Percentiles rank a stretch among this genome's conserved stretches.
Evolutionary conservation across 2,113 vertebrate species (phyloP).

Genomic region (Budorcas taxicolor): DNA sequence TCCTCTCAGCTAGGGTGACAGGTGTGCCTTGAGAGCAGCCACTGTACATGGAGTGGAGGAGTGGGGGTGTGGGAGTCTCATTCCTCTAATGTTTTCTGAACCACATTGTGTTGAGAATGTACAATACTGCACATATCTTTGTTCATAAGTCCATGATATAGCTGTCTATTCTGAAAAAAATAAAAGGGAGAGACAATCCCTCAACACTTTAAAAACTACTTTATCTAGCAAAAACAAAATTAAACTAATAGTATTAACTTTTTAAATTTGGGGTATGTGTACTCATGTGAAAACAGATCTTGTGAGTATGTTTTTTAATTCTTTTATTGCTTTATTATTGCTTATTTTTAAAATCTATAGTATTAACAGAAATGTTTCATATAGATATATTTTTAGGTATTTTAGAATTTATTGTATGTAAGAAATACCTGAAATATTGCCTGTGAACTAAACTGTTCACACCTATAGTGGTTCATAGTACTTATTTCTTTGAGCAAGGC

Average conservation of each 20-base stretch:
- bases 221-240: background rate
- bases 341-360: background rate
- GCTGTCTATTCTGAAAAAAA: background rate
- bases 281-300: background rate
- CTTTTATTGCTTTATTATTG: background rate
- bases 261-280: background rate
- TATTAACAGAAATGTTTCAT: background rate
- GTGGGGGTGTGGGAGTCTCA: background rate
- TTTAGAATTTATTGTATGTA: background rate
- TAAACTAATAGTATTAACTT: background rate
- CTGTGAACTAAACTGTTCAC: background rate
- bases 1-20: background rate
- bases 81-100: background rate
- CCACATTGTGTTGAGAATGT: background rate
- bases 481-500: background rate
- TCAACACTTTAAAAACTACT: background rate
- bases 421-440: background rate
- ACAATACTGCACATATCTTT: background rate
- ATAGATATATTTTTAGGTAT: background rate
- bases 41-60: rapidly evolving
- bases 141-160: background rate
- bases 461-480: background rate
- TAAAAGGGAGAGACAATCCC: background rate
- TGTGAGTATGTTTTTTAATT: background rate
- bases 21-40: rapidly evolving